Evolutionary conservation across 2,888 invertebrate genomes (phyloP).

Genomic region (Alloplasta piceator): DNA sequence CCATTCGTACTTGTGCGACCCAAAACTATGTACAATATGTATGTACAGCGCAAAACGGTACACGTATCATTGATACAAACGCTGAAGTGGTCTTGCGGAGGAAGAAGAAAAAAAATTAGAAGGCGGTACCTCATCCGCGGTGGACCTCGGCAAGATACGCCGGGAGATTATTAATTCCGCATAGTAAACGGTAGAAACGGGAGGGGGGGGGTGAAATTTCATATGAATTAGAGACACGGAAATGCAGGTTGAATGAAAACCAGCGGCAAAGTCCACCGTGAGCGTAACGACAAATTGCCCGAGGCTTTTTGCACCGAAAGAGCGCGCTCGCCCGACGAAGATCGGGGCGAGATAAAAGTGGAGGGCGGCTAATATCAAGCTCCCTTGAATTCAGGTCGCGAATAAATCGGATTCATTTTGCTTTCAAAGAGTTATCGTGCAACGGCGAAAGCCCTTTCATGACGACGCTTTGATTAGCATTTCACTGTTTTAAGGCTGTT

Average conservation of each 20-base stretch:
- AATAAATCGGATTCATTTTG: no score
- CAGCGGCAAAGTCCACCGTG: no score
- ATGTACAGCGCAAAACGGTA: background rate
- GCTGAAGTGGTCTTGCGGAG: constrained; percentile 44
- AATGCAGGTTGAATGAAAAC: constrained; percentile 62
- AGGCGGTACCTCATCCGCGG: constrained; percentile 46
- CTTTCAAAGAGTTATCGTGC: no score
- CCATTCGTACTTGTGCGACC: constrained; percentile 39
- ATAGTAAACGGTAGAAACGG: constrained; percentile 11
- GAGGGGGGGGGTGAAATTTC: constrained; percentile 27
- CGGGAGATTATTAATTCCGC: constrained; percentile 56
- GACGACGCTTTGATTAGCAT: no score
- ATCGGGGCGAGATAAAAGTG: no score
- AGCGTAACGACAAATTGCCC: constrained; percentile 67
- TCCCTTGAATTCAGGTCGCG: no score
- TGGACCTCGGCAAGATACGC: constrained; percentile 49
- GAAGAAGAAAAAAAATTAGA: background rate
- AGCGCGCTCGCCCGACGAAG: background rate
- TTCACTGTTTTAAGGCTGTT: no score
- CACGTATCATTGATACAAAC: constrained; percentile 21
- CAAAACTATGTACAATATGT: constrained; percentile 36
- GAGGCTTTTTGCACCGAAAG: constrained; percentile 27
- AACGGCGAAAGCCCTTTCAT: no score
- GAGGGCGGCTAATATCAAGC: no score
- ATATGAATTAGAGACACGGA: constrained; percentile 68